Conservation (phyloP, 1,140 invertebrate genomes). For the Penaeus chinensis region DNA sequence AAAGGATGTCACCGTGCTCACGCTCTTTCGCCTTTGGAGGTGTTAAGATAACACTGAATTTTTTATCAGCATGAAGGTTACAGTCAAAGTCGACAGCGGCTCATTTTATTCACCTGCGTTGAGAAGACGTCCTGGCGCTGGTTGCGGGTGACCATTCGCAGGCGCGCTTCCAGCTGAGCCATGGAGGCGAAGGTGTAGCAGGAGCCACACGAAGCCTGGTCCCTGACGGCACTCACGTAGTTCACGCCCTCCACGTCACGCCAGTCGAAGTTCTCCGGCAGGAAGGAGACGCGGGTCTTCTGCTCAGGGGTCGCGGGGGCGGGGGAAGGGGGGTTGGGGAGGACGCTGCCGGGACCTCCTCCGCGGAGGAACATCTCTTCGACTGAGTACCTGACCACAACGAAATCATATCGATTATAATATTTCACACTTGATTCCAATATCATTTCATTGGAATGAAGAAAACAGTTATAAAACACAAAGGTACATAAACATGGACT, state of each 20-base stretch:
- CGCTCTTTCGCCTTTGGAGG: too few species aligned
- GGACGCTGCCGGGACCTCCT: constrained; percentile 63
- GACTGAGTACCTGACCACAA: constrained; percentile 66
- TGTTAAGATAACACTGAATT: too few species aligned
- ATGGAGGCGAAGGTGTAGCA: constrained; percentile 72
- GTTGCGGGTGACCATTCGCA: constrained; percentile 65
- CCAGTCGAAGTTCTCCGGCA: constrained; percentile 72
- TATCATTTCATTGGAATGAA: too few species aligned
- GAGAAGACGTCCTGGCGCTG: too few species aligned
- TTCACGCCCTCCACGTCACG: constrained; percentile 70
- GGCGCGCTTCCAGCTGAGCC: constrained; percentile 70
- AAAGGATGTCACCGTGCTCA: constrained; percentile 64
- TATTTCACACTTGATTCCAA: too few species aligned
- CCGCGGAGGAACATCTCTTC: constrained; percentile 67
- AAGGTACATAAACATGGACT: too few species aligned
- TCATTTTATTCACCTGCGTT: constrained; percentile 68
- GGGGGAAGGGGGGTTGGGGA: not conserved
- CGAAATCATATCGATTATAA: constrained; percentile 61
- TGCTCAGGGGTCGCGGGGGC: constrained; percentile 32
- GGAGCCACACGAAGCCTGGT: constrained; percentile 70
- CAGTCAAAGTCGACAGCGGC: constrained; percentile 21
- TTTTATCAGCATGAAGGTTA: too few species aligned
- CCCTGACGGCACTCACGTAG: constrained; percentile 71
- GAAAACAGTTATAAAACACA: too few species aligned
- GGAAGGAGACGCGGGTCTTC: constrained; percentile 60